Evolutionary conservation across 2,888 invertebrate genomes (phyloP), one percentile per base, ranked within the genome.

Genomic region (Ophion ellenae): DNA sequence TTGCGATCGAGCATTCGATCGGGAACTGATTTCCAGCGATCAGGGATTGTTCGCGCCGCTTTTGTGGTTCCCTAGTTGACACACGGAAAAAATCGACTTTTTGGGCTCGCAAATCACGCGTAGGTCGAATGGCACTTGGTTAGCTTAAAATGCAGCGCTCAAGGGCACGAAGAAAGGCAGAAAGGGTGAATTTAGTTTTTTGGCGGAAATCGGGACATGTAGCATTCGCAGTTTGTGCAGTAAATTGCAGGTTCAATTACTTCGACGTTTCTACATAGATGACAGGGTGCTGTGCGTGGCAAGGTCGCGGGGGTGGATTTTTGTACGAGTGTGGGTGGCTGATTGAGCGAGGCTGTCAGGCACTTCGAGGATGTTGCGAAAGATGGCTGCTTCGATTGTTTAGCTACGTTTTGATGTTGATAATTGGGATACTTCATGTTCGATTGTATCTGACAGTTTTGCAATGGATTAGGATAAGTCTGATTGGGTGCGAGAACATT

Each of bases 201-300:
- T 66, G 96, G 97, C 92, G 97, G 96, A 94, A 97, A 97, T 91
- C 97, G 95, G 87, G 97, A 97, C 97, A 99, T 97, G 92, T 98
- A 99, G 94, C 97, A 98, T 93, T 98, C 98, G 94, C 98, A 98
- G 94, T 98, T 98, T 74, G 96, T 95, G 94, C 98, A 99, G 93
- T 98, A 98, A 89, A 97, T 95, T 57, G 97, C 96, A 17, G 98
- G 97, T 20, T 97, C 96, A 73, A 95, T 96, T 24, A 98, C 97
- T 87, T 96, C 69, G 57, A 69, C 69, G 28, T 78, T 78, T 78
- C 78, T 20, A 94, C 98, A 99, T 90, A 99, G 95, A 94, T 97
- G 97, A 93, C 98, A 98, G 84, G 96, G 96, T 11, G 96, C 95
- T 83, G 96, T 96, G 90, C 96, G 95, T 28, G 94, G 94, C 14